These are phyloP conservation scores for Larimichthys crocea DNA, from an alignment of 2,113 vertebrate genomes.

Conservation along the genomic window DNA sequence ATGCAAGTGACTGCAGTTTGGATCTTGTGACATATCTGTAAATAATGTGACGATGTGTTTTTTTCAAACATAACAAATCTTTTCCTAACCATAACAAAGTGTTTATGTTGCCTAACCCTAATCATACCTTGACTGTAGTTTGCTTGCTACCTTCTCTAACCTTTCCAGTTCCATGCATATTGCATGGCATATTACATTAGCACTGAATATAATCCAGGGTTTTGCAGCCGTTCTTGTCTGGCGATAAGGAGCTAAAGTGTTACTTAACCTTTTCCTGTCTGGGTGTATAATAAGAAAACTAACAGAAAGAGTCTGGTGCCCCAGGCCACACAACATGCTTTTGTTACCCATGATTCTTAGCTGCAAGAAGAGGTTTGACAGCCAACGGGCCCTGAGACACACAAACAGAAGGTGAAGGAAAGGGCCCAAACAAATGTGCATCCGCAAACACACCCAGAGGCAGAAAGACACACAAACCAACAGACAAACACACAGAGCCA, in stretches of 20 bases:
- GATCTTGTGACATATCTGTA: not conserved
- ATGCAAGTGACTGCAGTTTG: not conserved
- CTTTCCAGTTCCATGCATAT: too few relatives aligned
- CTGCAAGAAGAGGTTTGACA: slow-evolving; percentile 60
- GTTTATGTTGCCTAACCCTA: too few relatives aligned
- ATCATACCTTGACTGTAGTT: too few relatives aligned
- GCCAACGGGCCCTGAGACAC: slow-evolving; percentile 42
- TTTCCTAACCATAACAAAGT: not conserved
- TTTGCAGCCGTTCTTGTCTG: slow-evolving; percentile 6
- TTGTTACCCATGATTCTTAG: slow-evolving; percentile 59
- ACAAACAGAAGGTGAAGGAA: slow-evolving; percentile 18
- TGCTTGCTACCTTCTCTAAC: too few relatives aligned
- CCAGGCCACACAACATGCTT: slow-evolving; percentile 57
- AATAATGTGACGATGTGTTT: not conserved
- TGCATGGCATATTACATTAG: too few relatives aligned
- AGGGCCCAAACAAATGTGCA: slow-evolving; percentile 32
- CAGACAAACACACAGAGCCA: slow-evolving; percentile 24
- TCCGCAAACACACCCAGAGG: slow-evolving; percentile 33
- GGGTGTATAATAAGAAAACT: slow-evolving; percentile 40
- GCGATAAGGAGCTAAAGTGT: slow-evolving; percentile 37
- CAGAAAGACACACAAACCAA: slow-evolving; percentile 22
- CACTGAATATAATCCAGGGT: not conserved
- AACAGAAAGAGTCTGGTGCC: slow-evolving; percentile 40
- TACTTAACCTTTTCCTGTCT: slow-evolving; percentile 52
- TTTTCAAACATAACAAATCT: not conserved